Percentiles rank a stretch among this genome's conserved stretches.
Evolutionary conservation across 2,888 invertebrate species (phyloP).

Genomic region (Lithophane ornitopus): DNA sequence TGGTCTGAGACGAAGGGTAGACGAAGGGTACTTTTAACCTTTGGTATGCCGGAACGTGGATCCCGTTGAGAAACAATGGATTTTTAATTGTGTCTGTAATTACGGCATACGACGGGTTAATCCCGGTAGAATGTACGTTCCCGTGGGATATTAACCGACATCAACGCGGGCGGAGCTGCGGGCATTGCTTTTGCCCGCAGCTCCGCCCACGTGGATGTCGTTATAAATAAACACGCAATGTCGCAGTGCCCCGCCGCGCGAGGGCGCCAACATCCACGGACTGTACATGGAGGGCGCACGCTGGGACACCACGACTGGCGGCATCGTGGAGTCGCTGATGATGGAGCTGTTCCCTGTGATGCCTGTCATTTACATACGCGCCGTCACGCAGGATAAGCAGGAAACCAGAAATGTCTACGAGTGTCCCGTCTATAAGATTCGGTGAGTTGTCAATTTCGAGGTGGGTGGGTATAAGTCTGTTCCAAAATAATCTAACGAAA

Average conservation of each 20-base stretch:
- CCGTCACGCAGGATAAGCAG: conserved; percentile 96
- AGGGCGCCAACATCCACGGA: conserved; percentile 97
- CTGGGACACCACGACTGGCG: conserved; percentile 95
- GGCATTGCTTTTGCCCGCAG: too few relatives aligned
- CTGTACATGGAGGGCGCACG: conserved; percentile 98
- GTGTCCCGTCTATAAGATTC: conserved; percentile 98
- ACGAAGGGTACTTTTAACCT: too few relatives aligned
- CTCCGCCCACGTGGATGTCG: too few relatives aligned
- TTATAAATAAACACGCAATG: neutral
- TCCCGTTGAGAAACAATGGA: too few relatives aligned
- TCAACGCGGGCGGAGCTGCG: neutral
- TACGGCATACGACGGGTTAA: too few relatives aligned
- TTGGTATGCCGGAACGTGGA: too few relatives aligned
- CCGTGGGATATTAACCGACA: neutral
- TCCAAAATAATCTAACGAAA: neutral
- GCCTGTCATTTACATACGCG: conserved; percentile 97
- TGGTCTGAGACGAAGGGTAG: too few relatives aligned
- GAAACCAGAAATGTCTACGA: conserved; percentile 97
- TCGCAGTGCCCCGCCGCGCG: conserved; percentile 94
- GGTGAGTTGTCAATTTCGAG: conserved; percentile 78
- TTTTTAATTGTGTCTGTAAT: too few relatives aligned
- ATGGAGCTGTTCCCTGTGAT: conserved; percentile 97
- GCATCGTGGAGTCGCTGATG: conserved; percentile 95
- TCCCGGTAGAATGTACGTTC: neutral
- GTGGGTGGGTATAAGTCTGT: neutral